Base-by-base conservation (phyloP, 1,140 invertebrate genomes). In the Meloidogyne exigua region DNA sequence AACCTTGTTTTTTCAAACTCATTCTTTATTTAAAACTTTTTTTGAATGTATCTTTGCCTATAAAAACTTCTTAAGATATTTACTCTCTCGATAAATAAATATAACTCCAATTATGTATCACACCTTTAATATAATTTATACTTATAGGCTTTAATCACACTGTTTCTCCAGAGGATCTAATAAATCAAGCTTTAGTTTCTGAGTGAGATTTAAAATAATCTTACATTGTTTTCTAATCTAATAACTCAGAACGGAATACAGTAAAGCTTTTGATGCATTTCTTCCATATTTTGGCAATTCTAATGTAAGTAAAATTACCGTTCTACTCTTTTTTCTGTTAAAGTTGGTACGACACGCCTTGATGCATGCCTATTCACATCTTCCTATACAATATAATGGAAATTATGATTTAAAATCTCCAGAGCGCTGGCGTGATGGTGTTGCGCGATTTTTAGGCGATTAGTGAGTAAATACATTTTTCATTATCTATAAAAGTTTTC, bases 71-170 rank as follows among this genome's bases (percentile, higher is more conserved):
- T n/a, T n/a, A n/a, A n/a, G n/a, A n/a, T n/a, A n/a, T n/a, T n/a
- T n/a, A n/a, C n/a, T n/a, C n/a, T n/a, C n/a, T n/a, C n/a, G n/a
- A n/a, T n/a, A n/a, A n/a, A n/a, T n/a, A n/a, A n/a, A n/a, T n/a
- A n/a, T n/a, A n/a, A n/a, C n/a, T n/a, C n/a, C n/a, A n/a, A n/a
- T n/a, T n/a, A n/a, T n/a, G n/a, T n/a, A n/a, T n/a, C n/a, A n/a
- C n/a, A n/a, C n/a, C n/a, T n/a, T n/a, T n/a, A n/a, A n/a, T n/a
- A n/a, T n/a, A n/a, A n/a, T n/a, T n/a, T n/a, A n/a, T n/a, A n/a
- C n/a, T n/a, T n/a, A n/a, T n/a, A n/a, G n/a, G 95, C 70, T 92
- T 96, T 75, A 96, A 97, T 88, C 94, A 94, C 85, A 87, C 85
- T 10, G 76, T 87, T 23, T 86, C 84, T 15, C 76, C 73, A 21